Evolutionary conservation across 2,888 invertebrate genomes (phyloP), one percentile per base, ranked within the genome.

Genomic region (Homarus gammarus): DNA sequence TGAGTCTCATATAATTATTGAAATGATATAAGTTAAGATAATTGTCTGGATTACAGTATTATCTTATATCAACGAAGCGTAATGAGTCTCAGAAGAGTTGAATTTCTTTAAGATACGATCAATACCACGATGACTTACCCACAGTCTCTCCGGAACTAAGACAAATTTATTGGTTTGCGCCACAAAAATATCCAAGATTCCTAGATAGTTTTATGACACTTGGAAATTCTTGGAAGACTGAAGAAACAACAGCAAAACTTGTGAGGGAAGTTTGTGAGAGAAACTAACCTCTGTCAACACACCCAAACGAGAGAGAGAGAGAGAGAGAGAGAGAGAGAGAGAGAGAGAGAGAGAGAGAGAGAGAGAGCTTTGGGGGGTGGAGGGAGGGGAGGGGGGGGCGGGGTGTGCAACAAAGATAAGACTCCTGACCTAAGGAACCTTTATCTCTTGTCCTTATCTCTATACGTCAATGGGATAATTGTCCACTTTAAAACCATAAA

Each of bases 321-420:
- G 77, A 44, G 77, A 77, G 77, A 77, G 77, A 77, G 77, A 64
- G 44, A 77, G 77, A 77, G 49, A 77, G 44, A 77, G 49, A 77
- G 77, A 77, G 77, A 77, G 77, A 77, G 49, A n/a, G 49, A 44
- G 77, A 77, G 77, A 77, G 49, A 44, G 49, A 77, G 49, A 38
- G 8, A 2, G 22, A 27, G 64, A 64, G 31, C 3, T 6, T 6
- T 5, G 22, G 31, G 6, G 64, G 18, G 64, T 10, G 64, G 18
- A 18, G 18, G 22, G 18, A 18, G 18, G 64, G 22, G 64, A 22
- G 64, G 22, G 64, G 22, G 64, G 22, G 64, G 22, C 5, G 6
- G 31, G 22, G 22, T 27, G 64, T 6, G n/a, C 3, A 64, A 27
- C 8, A 27, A 18, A 27, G 64, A 22, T 5, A 27, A 18, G n/a